Base-by-base conservation (phyloP, 2,888 invertebrate genomes). In the Lasioglossum morio region DNA sequence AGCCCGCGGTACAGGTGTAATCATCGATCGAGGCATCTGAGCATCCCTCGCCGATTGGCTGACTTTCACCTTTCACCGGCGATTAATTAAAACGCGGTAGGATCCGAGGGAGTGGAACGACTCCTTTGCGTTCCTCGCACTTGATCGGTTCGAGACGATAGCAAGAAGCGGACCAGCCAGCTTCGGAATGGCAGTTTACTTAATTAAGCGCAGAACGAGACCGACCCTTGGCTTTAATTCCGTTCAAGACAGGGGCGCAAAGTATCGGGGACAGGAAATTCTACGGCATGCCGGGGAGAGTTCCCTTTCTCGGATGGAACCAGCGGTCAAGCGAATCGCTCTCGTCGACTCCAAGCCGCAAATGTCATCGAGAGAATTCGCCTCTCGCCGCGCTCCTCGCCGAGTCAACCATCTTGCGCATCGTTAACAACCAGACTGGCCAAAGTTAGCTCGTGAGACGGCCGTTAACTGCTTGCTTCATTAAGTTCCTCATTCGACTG, bases 131-230 rank as follows among this genome's bases (percentile, higher is more conserved):
- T 66, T 27, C 48, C 77, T 72, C 66, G 27, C 76, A 66, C 77
- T 83, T 83, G 70, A 86, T 84, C 79, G 75, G 74, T n/a, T 81
- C 57, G 16, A 27, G 72, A 72, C 46, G 37, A 83, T 81, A 80
- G 77, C 76, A 82, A 84, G 85, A 84, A 86, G 83, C 80, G 27
- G 66, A 77, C 73, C 79, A 81, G 76, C 72, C 69, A 46, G 82
- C 79, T 78, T 63, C 43, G 76, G 63, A 79, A 85, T 69, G 70
- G 84, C 78, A 86, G 86, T 90, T 89, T 89, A 85, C 81, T 85
- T 89, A 91, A 90, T 90, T 91, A 90, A 90, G 78, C 77, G 60
- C 72, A 74, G 80, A 79, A 85, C 85, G 81, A 82, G 82, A 80
- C 53, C 57, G 72, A 63, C 77, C 72, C 30, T 23, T 40, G 89